These are phyloP conservation scores for Melanerpes aurifrons DNA, from an alignment of 2,113 vertebrate genomes.

Conservation along the genomic window DNA sequence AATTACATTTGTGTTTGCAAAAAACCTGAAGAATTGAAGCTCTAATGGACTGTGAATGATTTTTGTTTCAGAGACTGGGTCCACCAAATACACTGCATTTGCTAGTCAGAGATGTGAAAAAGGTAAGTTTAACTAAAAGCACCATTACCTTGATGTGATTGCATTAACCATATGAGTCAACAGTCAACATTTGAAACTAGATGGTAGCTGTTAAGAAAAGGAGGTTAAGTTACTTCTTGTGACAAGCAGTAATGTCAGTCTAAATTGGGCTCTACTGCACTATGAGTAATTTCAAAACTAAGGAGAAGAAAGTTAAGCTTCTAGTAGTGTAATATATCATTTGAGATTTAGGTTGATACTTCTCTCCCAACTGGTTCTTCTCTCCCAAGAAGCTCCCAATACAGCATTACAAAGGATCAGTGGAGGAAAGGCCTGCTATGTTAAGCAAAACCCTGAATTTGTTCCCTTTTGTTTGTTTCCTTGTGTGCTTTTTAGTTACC, in stretches of 20 bases:
- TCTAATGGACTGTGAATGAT: neutral
- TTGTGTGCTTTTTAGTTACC: neutral
- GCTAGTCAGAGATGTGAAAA: conserved; percentile 97
- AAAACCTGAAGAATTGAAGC: neutral
- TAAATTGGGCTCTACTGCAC: rapidly evolving
- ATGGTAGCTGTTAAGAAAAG: neutral
- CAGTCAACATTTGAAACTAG: neutral
- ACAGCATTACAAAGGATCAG: neutral
- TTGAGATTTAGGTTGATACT: neutral
- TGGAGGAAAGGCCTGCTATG: neutral
- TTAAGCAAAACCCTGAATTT: neutral
- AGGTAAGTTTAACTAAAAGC: conserved; percentile 77
- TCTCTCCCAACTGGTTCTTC: neutral
- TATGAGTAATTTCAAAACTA: neutral
- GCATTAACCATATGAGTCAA: neutral
- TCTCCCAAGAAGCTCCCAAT: neutral
- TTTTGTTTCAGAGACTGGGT: conserved; percentile 89
- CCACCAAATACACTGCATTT: conserved; percentile 90
- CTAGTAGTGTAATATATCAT: neutral
- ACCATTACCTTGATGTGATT: neutral
- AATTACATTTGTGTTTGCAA: neutral
- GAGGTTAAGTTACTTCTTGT: neutral
- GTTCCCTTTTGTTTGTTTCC: neutral
- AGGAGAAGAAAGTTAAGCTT: neutral
- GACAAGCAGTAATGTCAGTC: neutral